Base-by-base conservation (phyloP, 2,113 vertebrate species). In the Tinamus guttatus region DNA sequence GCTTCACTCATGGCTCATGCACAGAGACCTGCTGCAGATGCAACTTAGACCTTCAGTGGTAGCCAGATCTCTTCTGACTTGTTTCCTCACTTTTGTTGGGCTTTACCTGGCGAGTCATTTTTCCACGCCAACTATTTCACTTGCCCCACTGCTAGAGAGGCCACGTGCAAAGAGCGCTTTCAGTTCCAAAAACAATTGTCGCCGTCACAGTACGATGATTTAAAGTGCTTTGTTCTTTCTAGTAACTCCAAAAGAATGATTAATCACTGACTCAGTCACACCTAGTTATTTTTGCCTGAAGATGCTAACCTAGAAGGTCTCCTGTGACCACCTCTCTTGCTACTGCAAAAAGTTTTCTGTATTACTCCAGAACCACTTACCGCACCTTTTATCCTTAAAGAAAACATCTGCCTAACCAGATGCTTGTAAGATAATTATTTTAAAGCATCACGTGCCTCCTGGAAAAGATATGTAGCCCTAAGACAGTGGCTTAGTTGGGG, bases 171-270 rank as follows among this genome's bases (percentile, higher is more conserved):
- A 34, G 83, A 90, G 76, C 64, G 59, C 45, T 87, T 81, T 78
- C 56, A 36, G 52, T 73, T 86, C 92, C 59, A 92, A 94, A 96
- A 7, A 0, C 18, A 90, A 76, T 54, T 81, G 70, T 47, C 79
- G 90, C 88, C 67, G 73, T 71, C 80, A 70, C 40, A 60, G n/a
- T 47, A 58, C 5, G 52, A 95, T 86, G 73, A 90, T 24, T 92
- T 82, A 24, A 62, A 89, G 58, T 64, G 65, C 69, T 90, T 81
- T 93, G 77, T 18, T 91, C 90, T 85, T 95, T 92, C 69, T 86
- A 95, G 87, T 79, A 96, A 81, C 47, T 65, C 82, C 82, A 90
- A 59, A 94, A 91, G 87, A 85, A 87, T 93, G 87, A 94, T 78
- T 95, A 89, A 94, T 74, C 79, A 67, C 76, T 88, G 94, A 93